phyloP scores from a whole-genome alignment of 1,140 invertebrate genomes.

The Philotrypesis tridentata region DNA sequence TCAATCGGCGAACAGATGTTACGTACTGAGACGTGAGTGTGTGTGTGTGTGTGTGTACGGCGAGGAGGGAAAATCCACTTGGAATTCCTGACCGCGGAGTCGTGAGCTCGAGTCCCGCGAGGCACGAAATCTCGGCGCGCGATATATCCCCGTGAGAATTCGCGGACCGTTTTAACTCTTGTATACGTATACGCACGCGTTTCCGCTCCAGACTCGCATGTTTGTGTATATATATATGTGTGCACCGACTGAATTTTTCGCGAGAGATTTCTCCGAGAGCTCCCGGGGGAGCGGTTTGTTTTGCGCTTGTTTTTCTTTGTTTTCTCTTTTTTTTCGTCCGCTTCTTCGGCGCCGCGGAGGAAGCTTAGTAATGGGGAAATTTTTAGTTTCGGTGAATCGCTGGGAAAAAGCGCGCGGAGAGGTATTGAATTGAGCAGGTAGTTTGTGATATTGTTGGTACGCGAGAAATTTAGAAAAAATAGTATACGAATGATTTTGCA shows the following conservation, averaged over 20 bases:
- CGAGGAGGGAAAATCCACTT: neutral
- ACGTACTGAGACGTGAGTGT: too few species aligned
- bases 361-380: too few species aligned
- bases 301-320: too few species aligned
- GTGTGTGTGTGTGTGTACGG: too few species aligned
- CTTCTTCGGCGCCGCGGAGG: neutral
- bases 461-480: too few species aligned
- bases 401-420: too few species aligned
- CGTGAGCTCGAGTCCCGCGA: neutral
- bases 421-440: too few species aligned
- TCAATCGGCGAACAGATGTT: neutral
- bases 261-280: neutral
- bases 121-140: conserved; percentile 4
- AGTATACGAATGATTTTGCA: too few species aligned
- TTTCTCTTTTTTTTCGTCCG: neutral
- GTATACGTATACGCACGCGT: neutral
- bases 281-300: neutral
- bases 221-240: too few species aligned
- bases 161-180: conserved; percentile 19
- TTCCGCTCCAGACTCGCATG: conserved; percentile 18
- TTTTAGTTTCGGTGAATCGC: too few species aligned
- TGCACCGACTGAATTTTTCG: neutral
- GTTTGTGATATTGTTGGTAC: too few species aligned
- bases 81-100: neutral
- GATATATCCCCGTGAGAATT: conserved; percentile 41